These are phyloP conservation scores for Apteryx owenii DNA, from an alignment of 2,113 vertebrate species.

Conservation along the genomic window DNA sequence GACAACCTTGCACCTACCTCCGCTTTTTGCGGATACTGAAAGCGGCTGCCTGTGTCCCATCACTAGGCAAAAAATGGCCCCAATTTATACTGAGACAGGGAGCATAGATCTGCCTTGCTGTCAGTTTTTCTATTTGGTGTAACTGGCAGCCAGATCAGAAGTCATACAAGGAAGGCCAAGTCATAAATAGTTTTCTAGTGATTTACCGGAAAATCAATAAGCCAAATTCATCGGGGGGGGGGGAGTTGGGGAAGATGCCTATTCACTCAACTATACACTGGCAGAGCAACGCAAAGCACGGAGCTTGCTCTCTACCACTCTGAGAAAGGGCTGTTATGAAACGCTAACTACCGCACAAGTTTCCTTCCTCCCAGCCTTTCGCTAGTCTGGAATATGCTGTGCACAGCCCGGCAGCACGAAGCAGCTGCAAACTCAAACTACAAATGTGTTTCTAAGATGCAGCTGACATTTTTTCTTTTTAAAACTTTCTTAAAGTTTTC, in stretches of 20 bases:
- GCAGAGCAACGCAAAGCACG: background rate
- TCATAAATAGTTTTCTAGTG: constrained; percentile 37
- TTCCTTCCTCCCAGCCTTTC: background rate
- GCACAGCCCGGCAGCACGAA: background rate
- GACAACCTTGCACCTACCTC: background rate
- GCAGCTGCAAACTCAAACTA: background rate
- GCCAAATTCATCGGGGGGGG: constrained; percentile 4
- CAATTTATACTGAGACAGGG: background rate
- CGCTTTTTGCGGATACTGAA: background rate
- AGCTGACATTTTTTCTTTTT: background rate
- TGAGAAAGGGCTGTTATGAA: background rate
- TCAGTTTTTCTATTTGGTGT: constrained; percentile 19
- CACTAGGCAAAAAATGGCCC: background rate
- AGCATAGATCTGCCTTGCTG: constrained; percentile 11
- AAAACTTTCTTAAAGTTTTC: background rate
- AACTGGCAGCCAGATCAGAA: background rate
- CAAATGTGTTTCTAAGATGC: background rate
- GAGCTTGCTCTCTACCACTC: background rate
- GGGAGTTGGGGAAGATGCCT: background rate
- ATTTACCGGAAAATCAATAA: constrained; percentile 28
- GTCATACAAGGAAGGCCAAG: constrained; percentile 20
- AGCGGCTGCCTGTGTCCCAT: background rate
- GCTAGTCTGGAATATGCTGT: background rate
- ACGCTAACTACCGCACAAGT: background rate
- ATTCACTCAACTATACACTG: background rate